Evolutionary conservation across 2,797 vertebrate species (phyloP).

Genomic region (Catamblyrhynchus diadema): DNA sequence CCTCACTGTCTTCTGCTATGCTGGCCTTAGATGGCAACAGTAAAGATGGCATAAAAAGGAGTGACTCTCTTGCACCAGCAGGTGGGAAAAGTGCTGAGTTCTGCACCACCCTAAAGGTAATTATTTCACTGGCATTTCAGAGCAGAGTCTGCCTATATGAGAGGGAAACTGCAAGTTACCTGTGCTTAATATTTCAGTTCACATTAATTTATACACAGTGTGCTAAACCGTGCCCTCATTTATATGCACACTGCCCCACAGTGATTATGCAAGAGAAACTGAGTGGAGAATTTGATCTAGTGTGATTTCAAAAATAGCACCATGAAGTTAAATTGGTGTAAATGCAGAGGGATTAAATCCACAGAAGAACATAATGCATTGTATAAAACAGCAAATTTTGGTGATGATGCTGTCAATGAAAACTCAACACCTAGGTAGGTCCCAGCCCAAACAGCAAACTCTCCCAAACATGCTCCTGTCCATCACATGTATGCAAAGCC

Average conservation of each 20-base stretch:
- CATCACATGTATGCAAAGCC: neutral
- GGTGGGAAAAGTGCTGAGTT: neutral
- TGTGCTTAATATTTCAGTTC: slow-evolving; percentile 36
- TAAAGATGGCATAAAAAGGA: neutral
- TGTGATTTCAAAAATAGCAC: slow-evolving; percentile 46
- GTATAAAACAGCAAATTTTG: neutral
- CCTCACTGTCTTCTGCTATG: neutral
- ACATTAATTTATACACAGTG: neutral
- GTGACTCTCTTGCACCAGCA: neutral
- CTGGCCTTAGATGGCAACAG: neutral
- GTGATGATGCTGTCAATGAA: neutral
- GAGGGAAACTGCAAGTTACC: slow-evolving; percentile 16
- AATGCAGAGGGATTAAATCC: neutral
- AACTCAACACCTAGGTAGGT: neutral
- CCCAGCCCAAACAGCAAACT: neutral
- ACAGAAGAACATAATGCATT: neutral
- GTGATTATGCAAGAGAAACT: slow-evolving; percentile 33
- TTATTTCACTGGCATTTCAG: slow-evolving; percentile 7
- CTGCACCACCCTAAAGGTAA: neutral
- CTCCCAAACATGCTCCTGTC: neutral
- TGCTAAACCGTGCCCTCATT: neutral
- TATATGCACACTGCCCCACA: neutral
- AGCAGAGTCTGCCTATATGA: neutral
- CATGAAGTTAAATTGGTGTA: neutral
- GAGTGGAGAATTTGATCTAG: slow-evolving; percentile 24